A percentile compares a stretch with the other conserved stretches of the same genome.
Conservation (phyloP, 2,797 vertebrate species). For the Crypturellus tataupa region DNA sequence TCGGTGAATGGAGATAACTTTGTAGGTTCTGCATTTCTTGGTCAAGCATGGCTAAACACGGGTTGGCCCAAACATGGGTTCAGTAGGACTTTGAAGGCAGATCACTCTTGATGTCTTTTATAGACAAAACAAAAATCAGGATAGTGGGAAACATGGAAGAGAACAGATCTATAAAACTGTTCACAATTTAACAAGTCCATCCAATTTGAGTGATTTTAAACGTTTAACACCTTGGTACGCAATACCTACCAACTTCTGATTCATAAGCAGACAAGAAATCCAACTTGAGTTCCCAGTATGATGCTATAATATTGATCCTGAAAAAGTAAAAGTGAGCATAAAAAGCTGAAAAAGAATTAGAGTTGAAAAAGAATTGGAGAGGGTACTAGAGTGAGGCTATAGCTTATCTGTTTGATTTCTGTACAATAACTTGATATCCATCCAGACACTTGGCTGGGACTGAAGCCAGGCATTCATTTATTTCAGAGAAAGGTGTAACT, state of each 20-base stretch:
- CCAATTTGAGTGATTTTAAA: neutral
- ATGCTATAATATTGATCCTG: neutral
- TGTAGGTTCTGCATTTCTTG: neutral
- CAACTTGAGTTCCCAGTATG: neutral
- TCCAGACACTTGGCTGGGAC: neutral
- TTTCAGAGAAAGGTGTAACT: neutral
- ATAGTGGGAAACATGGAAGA: neutral
- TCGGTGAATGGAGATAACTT: neutral
- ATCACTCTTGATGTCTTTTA: neutral
- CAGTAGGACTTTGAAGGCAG: neutral
- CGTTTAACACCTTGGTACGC: neutral
- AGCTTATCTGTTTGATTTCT: conserved; percentile 38
- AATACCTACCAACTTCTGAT: neutral
- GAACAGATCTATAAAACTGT: neutral
- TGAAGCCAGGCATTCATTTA: conserved; percentile 23
- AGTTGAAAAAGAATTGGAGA: neutral
- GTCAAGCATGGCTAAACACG: neutral
- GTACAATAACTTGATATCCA: conserved; percentile 41
- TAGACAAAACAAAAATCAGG: neutral
- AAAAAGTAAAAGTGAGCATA: neutral
- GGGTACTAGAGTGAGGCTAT: neutral
- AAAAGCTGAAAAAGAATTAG: neutral
- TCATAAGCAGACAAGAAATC: neutral
- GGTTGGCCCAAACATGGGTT: neutral
- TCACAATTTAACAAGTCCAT: neutral